These are phyloP conservation scores for Erinaceus europaeus DNA, from an alignment of 2,113 vertebrate species.

Conservation along the genomic window DNA sequence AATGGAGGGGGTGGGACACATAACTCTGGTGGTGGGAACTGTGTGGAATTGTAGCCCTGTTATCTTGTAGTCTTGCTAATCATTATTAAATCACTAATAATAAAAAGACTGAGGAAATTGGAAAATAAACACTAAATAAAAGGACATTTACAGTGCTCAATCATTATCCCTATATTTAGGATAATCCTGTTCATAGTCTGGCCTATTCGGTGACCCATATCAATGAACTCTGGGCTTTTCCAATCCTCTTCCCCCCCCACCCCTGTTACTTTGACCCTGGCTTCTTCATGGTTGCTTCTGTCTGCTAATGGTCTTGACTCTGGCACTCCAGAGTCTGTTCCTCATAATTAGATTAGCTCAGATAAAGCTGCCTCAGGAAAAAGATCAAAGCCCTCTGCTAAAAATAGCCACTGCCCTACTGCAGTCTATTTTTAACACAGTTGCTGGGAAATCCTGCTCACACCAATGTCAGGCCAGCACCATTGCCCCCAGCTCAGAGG, in stretches of 20 bases:
- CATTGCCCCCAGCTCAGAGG: neutral
- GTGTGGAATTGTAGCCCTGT: too few relatives aligned
- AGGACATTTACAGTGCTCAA: too few relatives aligned
- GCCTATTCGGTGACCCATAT: neutral
- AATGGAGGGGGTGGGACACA: too few relatives aligned
- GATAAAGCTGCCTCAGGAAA: slow-evolving; percentile 49
- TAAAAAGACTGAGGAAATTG: too few relatives aligned
- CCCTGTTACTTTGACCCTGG: neutral
- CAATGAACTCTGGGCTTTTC: neutral
- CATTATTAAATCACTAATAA: too few relatives aligned
- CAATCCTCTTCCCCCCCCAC: neutral
- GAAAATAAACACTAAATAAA: too few relatives aligned
- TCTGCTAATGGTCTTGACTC: neutral
- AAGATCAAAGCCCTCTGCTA: slow-evolving; percentile 33
- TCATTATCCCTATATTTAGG: neutral
- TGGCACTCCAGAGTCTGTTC: slow-evolving; percentile 10
- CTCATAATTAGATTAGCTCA: slow-evolving; percentile 62
- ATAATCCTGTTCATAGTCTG: neutral
- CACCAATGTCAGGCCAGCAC: neutral
- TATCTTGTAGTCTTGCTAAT: too few relatives aligned
- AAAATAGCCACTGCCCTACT: slow-evolving; percentile 61
- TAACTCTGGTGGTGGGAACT: too few relatives aligned
- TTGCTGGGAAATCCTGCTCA: neutral
- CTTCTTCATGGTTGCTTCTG: slow-evolving; percentile 5
- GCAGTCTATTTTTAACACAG: slow-evolving; percentile 25